phyloP scores from a whole-genome alignment of 1,140 invertebrate species.

The Gonatopus flavifemur region DNA sequence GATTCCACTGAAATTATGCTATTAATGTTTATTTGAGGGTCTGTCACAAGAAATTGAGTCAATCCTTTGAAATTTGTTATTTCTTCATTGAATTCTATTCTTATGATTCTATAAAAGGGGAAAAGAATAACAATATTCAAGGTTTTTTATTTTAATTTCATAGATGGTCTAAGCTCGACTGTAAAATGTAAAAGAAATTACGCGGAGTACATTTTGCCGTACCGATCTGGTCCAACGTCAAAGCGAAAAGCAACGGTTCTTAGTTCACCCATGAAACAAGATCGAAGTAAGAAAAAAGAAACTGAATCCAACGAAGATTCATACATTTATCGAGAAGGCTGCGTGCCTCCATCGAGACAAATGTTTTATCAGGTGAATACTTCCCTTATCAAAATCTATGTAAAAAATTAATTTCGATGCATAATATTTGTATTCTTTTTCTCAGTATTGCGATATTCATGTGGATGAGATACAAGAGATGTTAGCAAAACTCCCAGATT shows the following conservation, averaged over 20 bases:
- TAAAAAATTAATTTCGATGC: not conserved
- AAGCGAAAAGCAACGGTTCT: conserved; percentile 53
- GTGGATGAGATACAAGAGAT: conserved; percentile 83
- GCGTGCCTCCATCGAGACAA: conserved; percentile 73
- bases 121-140: no score
- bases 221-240: conserved; percentile 52
- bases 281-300: conserved; percentile 36
- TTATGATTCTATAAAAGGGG: no score
- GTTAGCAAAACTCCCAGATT: conserved; percentile 68
- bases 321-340: conserved; percentile 70
- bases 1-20: no score
- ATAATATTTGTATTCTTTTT: conserved; percentile 8
- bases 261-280: conserved; percentile 39
- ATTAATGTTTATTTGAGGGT: no score
- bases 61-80: not conserved
- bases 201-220: conserved; percentile 58
- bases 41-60: no score
- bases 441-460: conserved; percentile 81
- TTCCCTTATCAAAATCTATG: no score
- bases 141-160: conserved; percentile 27
- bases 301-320: conserved; percentile 51
- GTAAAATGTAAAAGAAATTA: conserved; percentile 63
- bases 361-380: conserved; percentile 81
- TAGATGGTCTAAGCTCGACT: conserved; percentile 60
- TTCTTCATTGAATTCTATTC: no score